Evolutionary conservation across 2,888 invertebrate genomes (phyloP).

Genomic region (Exocentrus adspersus): DNA sequence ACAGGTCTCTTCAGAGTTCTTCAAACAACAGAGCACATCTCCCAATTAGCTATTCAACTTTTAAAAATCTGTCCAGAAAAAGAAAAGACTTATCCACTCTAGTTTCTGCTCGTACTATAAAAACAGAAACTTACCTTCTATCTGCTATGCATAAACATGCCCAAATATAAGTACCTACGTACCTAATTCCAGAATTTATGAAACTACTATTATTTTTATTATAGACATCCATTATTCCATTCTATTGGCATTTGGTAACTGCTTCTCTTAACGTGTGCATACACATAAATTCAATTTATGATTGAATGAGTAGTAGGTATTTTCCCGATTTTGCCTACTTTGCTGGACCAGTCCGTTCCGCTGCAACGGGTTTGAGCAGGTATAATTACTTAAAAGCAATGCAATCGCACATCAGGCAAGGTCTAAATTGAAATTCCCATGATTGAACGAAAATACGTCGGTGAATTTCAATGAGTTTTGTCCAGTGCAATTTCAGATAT

Average conservation of each 20-base stretch:
- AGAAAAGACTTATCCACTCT: too few relatives aligned
- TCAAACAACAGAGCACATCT: too few relatives aligned
- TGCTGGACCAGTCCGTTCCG: background rate
- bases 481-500: background rate
- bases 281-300: background rate
- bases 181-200: too few relatives aligned
- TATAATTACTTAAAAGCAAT: constrained; percentile 21
- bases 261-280: background rate
- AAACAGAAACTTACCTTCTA: too few relatives aligned
- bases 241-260: background rate
- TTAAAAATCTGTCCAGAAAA: too few relatives aligned
- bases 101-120: too few relatives aligned
- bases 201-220: too few relatives aligned
- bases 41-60: too few relatives aligned
- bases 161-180: too few relatives aligned
- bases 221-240: too few relatives aligned
- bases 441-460: constrained; percentile 19
- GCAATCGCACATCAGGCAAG: constrained; percentile 15
- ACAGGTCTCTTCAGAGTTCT: too few relatives aligned
- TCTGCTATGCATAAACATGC: too few relatives aligned
- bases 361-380: background rate
- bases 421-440: constrained; percentile 20
- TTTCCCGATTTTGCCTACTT: background rate
- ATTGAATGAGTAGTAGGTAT: background rate
- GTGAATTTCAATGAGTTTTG: constrained; percentile 7